A percentile compares a stretch with the other conserved stretches of the same genome.
phyloP scores from a whole-genome alignment of 2,113 vertebrate species.

The Halichoeres trimaculatus region DNA sequence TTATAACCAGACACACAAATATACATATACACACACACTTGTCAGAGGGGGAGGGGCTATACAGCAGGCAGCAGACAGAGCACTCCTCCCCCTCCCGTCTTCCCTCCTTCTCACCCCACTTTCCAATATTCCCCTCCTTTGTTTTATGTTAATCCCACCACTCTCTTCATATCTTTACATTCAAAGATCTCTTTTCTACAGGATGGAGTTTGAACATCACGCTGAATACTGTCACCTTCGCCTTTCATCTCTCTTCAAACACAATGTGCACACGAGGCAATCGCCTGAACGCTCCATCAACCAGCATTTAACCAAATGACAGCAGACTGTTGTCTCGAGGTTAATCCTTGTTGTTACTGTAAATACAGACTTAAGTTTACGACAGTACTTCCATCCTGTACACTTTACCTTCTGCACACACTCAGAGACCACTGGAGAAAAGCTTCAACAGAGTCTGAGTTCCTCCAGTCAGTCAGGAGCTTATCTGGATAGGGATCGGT shows the following conservation, averaged over 20 bases:
- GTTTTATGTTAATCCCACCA: background rate
- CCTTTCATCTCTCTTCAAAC: background rate
- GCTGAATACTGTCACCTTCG: background rate
- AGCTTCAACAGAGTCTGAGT: background rate
- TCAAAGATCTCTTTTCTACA: background rate
- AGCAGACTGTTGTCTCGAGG: background rate
- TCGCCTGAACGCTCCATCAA: background rate
- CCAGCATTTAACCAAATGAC: slow-evolving; percentile 4
- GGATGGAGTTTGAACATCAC: background rate
- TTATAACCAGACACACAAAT: slow-evolving; percentile 59
- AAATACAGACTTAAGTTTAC: slow-evolving; percentile 1
- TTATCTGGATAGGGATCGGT: too few species aligned
- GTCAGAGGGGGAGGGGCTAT: slow-evolving; percentile 73
- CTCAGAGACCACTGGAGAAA: too few species aligned
- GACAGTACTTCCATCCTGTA: slow-evolving; percentile 15
- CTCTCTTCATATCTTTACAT: slow-evolving; percentile 4
- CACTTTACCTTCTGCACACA: background rate
- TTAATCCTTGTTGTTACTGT: slow-evolving; percentile 19
- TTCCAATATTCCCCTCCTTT: background rate
- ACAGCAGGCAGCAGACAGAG: slow-evolving; percentile 51
- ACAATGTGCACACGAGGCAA: background rate
- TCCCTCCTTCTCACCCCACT: slow-evolving; percentile 34
- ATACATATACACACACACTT: slow-evolving; percentile 31
- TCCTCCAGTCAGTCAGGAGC: background rate
- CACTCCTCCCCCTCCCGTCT: slow-evolving; percentile 44